Base-by-base conservation (phyloP, 2,888 invertebrate genomes). In the Aphodius sticticus region DNA sequence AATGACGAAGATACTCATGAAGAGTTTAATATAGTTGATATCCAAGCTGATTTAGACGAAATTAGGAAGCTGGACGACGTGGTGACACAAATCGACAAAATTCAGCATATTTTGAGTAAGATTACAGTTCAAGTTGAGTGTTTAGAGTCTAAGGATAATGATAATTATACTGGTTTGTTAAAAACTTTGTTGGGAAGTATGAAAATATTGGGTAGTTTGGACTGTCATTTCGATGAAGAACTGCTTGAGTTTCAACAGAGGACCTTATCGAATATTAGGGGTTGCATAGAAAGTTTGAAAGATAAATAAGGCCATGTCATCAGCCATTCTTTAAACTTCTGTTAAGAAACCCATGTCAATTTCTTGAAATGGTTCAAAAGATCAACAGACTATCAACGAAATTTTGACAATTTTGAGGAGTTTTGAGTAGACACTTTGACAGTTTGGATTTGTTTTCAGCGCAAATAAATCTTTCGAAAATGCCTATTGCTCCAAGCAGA, bases 261-360 rank as follows among this genome's bases (percentile, higher is more conserved):
- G 1, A 76, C 74, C n/a, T 69, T 81, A 9, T 70, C 76, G 53
- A 76, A 81, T 53, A 79, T 81, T 70, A 72, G 77, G 26, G 77
- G 77, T 15, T 79, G 79, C 75, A 81, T 81, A 16, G 69, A 16
- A n/a, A 75, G 72, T 16, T 69, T 81, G 77, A 81, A 77, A 69
- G 38, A 71, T 36, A 74, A 74, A 74, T 37, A 74, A 71, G 26
- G 7, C 2, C 26, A 26, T 26, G 26, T 26, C 26, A 26, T 26
- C 26, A 26, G 2, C 2, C 2, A 26, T 26, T 26, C 26, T 26
- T 26, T 26, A 26, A 26, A 26, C 26, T 26, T 3, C 3, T 26
- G 26, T 3, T 26, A 26, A 26, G 26, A 26, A 26, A 3, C 26
- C 26, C 26, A 26, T 26, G 26, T 1, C 3, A 26, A 1, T 3